Evolutionary conservation across 2,888 invertebrate species (phyloP).

Genomic region (Machimus atricapillus): DNA sequence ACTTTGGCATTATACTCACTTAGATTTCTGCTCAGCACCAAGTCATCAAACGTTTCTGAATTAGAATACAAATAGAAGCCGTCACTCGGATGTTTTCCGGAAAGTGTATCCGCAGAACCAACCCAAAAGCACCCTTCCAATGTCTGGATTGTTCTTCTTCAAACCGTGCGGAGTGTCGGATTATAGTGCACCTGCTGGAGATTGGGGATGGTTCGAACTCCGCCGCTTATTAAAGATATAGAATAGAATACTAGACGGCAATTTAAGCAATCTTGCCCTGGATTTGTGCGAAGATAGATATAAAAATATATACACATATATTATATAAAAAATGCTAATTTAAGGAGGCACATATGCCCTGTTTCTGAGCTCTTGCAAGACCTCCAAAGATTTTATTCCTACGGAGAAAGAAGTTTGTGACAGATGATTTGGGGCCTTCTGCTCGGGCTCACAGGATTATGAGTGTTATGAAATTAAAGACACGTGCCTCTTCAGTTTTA

Average conservation of each 20-base stretch:
- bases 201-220: background rate
- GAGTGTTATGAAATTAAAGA: background rate
- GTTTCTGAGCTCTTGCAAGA: background rate
- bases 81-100: background rate
- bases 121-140: background rate
- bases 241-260: background rate
- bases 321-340: background rate
- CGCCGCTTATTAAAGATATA: background rate
- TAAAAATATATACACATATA: background rate
- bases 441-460: background rate
- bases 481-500: background rate
- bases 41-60: background rate
- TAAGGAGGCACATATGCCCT: background rate
- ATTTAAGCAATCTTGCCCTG: background rate
- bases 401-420: background rate
- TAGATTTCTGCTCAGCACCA: background rate
- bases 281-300: background rate
- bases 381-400: background rate
- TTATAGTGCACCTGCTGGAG: background rate
- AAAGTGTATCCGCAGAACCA: background rate
- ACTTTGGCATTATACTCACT: background rate
- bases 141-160: background rate
- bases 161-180: background rate
- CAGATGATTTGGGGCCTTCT: background rate
- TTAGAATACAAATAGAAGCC: slow-evolving; percentile 5